Evolutionary conservation across 2,113 vertebrate genomes (phyloP), one percentile per base, ranked within the genome.

Genomic region (Brachionichthys hirsutus): DNA sequence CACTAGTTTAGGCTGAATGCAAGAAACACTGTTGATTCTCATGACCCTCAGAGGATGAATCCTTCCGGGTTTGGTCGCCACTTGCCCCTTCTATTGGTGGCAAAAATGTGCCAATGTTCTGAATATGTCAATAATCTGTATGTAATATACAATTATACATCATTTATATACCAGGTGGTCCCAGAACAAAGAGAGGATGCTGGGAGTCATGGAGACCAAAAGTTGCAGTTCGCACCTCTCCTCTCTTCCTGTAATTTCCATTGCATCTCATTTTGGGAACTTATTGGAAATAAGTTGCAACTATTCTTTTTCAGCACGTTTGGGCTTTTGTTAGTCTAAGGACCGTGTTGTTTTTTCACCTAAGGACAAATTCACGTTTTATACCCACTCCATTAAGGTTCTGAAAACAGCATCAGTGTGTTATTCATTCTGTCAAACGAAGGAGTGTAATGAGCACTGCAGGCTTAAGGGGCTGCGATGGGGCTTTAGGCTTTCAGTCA

Each of bases 321-420:
- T 5, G 12, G 12, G 4, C n/a, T 7, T 19, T 61, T 54, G 14
- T 12, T 17, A 35, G 14, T 54, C 36, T 54, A 44, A 53, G 12
- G 18, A 16, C 6, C 22, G 44, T 45, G 38, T 55, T 44, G 36
- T 47, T 8, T 24, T n/a, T 38, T 67, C 24, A 52, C 56, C 16
- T 9, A 17, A 20, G 47, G 41, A 66, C 22, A 52, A 66, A 59
- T 64, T n/a, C 34, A 59, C 18, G 53, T 58, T 62, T 20, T 47
- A 51, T 44, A 18, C 51, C 12, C 2, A 34, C 10, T 38, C 17
- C 34, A 35, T 57, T 52, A 22, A 56, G 52, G 42, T 22, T 58
- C 18, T 49, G n/a, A 47, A 11, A 53, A 54, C 53, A 49, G 48
- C 43, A 44, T 52, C 52, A 44, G 18, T 48, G 22, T 30, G 57